Evolutionary conservation across 1,140 invertebrate genomes (phyloP).

Genomic region (Penaeus japonicus): DNA sequence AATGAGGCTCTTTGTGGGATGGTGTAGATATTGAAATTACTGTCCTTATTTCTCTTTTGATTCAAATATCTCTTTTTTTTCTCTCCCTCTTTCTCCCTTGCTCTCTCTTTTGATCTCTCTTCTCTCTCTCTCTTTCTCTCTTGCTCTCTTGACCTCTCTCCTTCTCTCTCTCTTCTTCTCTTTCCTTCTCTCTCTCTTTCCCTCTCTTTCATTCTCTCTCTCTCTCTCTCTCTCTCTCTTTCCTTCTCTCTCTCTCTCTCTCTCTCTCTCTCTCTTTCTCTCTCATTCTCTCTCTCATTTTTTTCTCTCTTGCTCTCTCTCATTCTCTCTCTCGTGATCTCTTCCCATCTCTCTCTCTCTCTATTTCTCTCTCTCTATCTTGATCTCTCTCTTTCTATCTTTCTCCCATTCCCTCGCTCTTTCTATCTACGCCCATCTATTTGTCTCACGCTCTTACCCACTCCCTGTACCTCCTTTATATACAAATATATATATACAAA

Average conservation of each 20-base stretch:
- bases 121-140: background rate
- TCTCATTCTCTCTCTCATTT: background rate
- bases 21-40: too few relatives aligned
- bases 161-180: background rate
- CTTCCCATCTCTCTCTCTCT: background rate
- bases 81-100: background rate
- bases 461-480: too few relatives aligned
- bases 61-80: too few relatives aligned
- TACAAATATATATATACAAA: too few relatives aligned
- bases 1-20: too few relatives aligned
- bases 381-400: too few relatives aligned
- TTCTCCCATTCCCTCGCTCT: too few relatives aligned
- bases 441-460: too few relatives aligned
- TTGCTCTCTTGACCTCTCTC: background rate
- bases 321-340: background rate
- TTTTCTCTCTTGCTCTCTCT: background rate
- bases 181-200: background rate
- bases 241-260: background rate
- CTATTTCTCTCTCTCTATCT: background rate
- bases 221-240: background rate
- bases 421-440: too few relatives aligned
- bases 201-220: background rate
- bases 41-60: too few relatives aligned
- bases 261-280: background rate
- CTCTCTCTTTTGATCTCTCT: background rate